Base-by-base conservation (phyloP, 2,113 vertebrate genomes). In the Zosterops pallidus region DNA sequence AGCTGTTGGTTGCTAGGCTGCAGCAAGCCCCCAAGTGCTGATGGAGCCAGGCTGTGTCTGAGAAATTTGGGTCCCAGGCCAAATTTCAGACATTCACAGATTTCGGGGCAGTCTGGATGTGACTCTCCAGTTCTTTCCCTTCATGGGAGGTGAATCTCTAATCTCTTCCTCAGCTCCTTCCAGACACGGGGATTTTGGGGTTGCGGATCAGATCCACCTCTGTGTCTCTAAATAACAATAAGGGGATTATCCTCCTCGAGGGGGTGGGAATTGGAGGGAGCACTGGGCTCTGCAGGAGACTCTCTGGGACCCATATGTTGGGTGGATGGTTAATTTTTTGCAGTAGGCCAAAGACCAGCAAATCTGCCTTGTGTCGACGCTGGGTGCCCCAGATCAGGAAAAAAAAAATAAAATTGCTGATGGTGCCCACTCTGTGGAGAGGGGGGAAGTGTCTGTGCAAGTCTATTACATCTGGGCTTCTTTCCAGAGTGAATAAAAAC, bases 391-490 rank as follows among this genome's bases (percentile, higher is more conserved):
- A 85, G 60, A 93, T 88, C 80, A 85, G 52, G 71, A 12, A 29
- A 53, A 53, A 53, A n/a, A 31, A 47, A 72, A 87, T 23, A 92
- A 83, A 96, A 85, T 74, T 85, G 83, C 57, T 72, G 95, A 70
- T 89, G 81, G 69, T 90, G 31, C 52, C 62, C 64, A 33, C 47
- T 86, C 72, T 24, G 29, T 55, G 14, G 62, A 82, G 56, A 81
- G 25, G 19, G 47, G 70, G 79, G 55, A 71, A 53, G 46, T 77
- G 59, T 91, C 90, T 92, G 65, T 62, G 83, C 42, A 60, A 89
- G 65, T 86, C 86, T 94, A 92, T 97, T 96, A 76, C 55, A 83
- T 90, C 94, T 94, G 92, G 96, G 97, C 96, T 94, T 59, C 96
- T 65, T 95, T 97, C 96, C 96, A 97, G 90, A 31, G 2, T 23